Percentiles rank a stretch among this genome's conserved stretches.
phyloP scores from a whole-genome alignment of 2,888 invertebrate genomes.

The Baccha elongata region DNA sequence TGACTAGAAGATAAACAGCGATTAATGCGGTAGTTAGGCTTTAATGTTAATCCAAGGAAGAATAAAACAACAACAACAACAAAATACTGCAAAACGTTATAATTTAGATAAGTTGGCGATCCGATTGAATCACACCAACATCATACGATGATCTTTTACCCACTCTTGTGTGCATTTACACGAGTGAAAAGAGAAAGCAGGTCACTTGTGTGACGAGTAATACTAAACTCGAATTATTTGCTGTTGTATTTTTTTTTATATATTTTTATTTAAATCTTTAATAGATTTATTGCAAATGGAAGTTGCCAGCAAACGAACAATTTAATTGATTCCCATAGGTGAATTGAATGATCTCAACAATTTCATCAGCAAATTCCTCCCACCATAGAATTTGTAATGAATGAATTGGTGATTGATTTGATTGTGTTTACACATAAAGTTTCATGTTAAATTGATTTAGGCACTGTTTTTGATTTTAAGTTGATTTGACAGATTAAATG shows the following conservation, averaged over 20 bases:
- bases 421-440: conserved; percentile 5
- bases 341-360: conserved; percentile 41
- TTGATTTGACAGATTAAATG: conserved; percentile 53
- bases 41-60: conserved; percentile 14
- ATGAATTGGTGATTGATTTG: conserved; percentile 31
- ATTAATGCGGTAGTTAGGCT: conserved; percentile 42
- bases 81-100: conserved; percentile 50
- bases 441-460: conserved; percentile 36
- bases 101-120: conserved; percentile 57
- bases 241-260: not conserved
- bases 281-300: conserved; percentile 39
- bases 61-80: not conserved
- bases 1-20: conserved; percentile 29
- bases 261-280: conserved; percentile 13
- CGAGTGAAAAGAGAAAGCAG: conserved; percentile 70
- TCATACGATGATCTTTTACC: conserved; percentile 44
- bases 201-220: conserved; percentile 66
- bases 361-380: conserved; percentile 30
- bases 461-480: conserved; percentile 18
- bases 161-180: conserved; percentile 42
- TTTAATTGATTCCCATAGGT: conserved; percentile 29
- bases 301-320: conserved; percentile 30
- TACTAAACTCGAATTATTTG: not conserved
- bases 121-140: conserved; percentile 38
- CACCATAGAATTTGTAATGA: conserved; percentile 36